Base-by-base conservation (phyloP, 1,140 invertebrate genomes). In the Paralvinella palmiformis region DNA sequence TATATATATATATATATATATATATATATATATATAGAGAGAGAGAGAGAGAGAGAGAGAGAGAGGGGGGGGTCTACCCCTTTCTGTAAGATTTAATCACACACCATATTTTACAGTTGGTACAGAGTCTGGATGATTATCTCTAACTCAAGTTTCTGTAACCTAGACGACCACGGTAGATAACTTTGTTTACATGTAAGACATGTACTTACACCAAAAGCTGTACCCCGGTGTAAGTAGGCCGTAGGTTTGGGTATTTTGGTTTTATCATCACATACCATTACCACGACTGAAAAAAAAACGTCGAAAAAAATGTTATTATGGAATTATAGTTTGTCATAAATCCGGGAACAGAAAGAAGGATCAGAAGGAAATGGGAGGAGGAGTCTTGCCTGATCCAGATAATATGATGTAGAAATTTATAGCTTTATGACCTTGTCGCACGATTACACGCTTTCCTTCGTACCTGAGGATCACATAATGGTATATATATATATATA, bases 141-240 rank as follows among this genome's bases (percentile, higher is more conserved):
- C n/a, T n/a, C n/a, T n/a, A n/a, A n/a, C n/a, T n/a, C n/a, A n/a
- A n/a, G n/a, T n/a, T n/a, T n/a, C n/a, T n/a, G n/a, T n/a, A n/a
- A n/a, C n/a, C n/a, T n/a, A n/a, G n/a, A n/a, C n/a, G n/a, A n/a
- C n/a, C n/a, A n/a, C n/a, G n/a, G n/a, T n/a, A n/a, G n/a, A n/a
- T n/a, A n/a, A n/a, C n/a, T n/a, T n/a, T n/a, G n/a, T n/a, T n/a
- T n/a, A n/a, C n/a, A n/a, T n/a, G n/a, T n/a, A n/a, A n/a, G n/a
- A n/a, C n/a, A n/a, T n/a, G n/a, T n/a, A n/a, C 69, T 71, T 69
- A 77, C 75, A 64, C 76, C 76, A 64, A 78, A 78, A 0, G 72
- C 72, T 74, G 76, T 75, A 0, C 76, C 76, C 59, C 63, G 64
- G 17, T 72, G 67, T 0, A 78, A 61, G 45, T 67, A 65, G 10